Conservation (phyloP, 2,113 vertebrate genomes). For the Globicephala melas region DNA sequence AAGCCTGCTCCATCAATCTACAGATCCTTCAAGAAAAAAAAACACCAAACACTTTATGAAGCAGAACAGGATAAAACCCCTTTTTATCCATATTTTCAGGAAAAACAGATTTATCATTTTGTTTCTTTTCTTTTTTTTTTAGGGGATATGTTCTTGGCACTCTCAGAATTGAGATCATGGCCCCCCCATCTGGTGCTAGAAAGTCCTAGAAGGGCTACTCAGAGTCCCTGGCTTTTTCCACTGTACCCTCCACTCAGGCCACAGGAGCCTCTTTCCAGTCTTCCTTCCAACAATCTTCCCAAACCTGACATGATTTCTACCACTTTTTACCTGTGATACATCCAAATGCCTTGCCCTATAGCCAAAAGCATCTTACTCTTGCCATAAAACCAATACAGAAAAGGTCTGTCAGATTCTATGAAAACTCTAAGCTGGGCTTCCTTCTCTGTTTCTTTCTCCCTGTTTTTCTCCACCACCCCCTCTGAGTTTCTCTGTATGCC, state of each 20-base stretch:
- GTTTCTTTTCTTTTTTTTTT: slow-evolving; percentile 7
- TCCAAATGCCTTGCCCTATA: not conserved
- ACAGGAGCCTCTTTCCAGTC: not conserved
- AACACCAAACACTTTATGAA: slow-evolving; percentile 21
- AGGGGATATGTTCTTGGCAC: not conserved
- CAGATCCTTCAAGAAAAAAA: slow-evolving; percentile 40
- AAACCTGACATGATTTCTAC: not conserved
- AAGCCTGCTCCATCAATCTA: slow-evolving; percentile 50
- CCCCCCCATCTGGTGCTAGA: not conserved
- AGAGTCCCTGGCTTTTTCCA: not conserved
- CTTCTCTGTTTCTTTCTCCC: not conserved
- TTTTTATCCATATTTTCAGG: slow-evolving; percentile 52
- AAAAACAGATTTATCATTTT: slow-evolving; percentile 48
- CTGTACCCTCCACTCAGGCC: not conserved
- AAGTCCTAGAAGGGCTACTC: not conserved
- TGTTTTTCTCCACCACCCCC: not conserved
- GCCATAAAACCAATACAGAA: not conserved
- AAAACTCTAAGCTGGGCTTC: not conserved
- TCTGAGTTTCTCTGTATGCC: not conserved
- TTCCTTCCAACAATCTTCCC: not conserved
- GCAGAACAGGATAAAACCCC: slow-evolving; percentile 40
- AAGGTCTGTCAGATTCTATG: not conserved
- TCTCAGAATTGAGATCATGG: not conserved
- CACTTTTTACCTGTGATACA: not conserved
- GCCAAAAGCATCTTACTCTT: not conserved